Conservation (phyloP, 2,113 vertebrate species). For the Chaenogobius annularis region DNA sequence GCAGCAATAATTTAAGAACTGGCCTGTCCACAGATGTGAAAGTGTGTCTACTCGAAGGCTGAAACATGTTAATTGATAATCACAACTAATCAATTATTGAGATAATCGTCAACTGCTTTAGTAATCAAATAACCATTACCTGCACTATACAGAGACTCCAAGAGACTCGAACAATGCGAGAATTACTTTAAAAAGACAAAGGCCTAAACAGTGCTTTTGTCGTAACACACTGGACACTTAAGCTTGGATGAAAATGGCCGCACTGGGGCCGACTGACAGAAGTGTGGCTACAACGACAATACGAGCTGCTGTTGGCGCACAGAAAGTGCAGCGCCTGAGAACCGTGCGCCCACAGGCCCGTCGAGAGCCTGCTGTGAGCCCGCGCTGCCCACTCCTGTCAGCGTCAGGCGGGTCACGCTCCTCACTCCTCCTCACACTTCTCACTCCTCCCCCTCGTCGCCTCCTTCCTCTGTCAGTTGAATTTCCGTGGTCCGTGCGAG, state of each 20-base stretch:
- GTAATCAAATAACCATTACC: no score
- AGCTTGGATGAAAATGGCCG: not conserved
- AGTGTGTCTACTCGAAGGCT: no score
- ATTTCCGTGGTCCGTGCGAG: conserved; percentile 76
- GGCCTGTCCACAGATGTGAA: no score
- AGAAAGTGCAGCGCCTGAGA: not conserved
- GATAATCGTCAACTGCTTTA: no score
- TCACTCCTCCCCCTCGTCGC: conserved; percentile 46
- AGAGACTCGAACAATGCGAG: no score
- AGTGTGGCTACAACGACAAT: not conserved
- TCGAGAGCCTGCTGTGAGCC: not conserved
- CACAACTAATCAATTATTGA: no score
- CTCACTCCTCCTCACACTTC: conserved; percentile 48
- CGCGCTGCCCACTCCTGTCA: conserved; percentile 75
- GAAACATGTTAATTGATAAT: no score
- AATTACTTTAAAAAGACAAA: no score
- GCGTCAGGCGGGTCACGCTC: conserved; percentile 79
- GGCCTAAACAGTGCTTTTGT: no score
- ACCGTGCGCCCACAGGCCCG: not conserved
- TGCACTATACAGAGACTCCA: no score
- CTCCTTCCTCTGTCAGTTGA: conserved; percentile 76
- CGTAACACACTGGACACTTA: no score
- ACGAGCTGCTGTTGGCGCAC: not conserved
- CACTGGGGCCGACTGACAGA: not conserved
- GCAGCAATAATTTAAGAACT: no score